Evolutionary conservation across 2,113 vertebrate species (phyloP), one percentile per base, ranked within the genome.

Genomic region (Martes martes): DNA sequence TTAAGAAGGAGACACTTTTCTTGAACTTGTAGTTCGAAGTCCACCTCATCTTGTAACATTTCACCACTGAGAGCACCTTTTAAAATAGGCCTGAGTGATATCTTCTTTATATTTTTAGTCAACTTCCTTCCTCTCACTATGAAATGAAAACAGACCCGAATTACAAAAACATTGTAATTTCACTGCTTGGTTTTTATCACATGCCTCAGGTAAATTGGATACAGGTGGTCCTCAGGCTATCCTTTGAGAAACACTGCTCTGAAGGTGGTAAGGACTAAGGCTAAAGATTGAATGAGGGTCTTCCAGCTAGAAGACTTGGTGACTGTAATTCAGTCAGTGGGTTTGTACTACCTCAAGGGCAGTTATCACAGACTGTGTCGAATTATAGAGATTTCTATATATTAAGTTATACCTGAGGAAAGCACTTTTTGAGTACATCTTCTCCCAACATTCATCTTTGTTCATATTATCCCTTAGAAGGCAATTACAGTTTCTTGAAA

Each of bases 401-500:
- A 95, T 93, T 95, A 80, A 94, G 76, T 96, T 45, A 82, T 39
- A 96, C 47, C 69, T 33, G 36, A 90, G 50, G 65, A 92, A 96
- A 85, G 87, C 61, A 84, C 52, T 93, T 96, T 92, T 65, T 84
- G 69, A 59, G 42, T 82, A 86, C 4, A 61, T 21, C 79, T 73
- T 85, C 71, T 94, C 16, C 82, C 59, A 83, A 15, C n/a, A 33
- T 95, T 95, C 65, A 9, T 61, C 55, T 76, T 7, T 89, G 87
- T 85, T 76, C 74, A 71, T 95, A n/a, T 81, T 96, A 85, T 89
- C 59, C 84, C 73, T 76, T 95, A 76, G 69, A 92, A 94, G 71
- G 50, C 63, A 98, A 26, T 97, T 81, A 81, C 10, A 93, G 26
- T 95, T 95, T 28, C 89, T 93, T 91, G 39, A 96, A 95, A 86